Evolutionary conservation across 2,797 vertebrate genomes (phyloP).

Genomic region (Pitangus sulphuratus): DNA sequence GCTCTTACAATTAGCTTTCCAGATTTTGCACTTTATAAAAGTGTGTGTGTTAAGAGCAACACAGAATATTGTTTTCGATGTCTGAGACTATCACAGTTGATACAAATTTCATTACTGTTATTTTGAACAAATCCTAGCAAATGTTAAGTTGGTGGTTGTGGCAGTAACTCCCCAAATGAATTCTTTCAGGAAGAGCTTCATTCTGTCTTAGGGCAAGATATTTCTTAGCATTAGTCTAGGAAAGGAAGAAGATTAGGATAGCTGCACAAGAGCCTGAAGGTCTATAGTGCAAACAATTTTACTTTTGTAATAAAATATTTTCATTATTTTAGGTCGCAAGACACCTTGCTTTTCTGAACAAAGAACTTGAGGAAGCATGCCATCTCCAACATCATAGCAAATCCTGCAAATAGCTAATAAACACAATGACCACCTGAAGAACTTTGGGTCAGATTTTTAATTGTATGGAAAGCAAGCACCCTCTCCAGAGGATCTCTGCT

Average conservation of each 20-base stretch:
- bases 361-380: conserved; percentile 75
- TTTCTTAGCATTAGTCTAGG: neutral
- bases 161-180: neutral
- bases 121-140: conserved; percentile 30
- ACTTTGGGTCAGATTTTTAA: neutral
- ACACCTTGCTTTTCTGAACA: conserved; percentile 89
- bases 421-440: neutral
- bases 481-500: neutral
- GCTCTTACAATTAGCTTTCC: neutral
- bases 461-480: neutral
- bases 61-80: neutral
- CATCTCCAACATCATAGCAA: neutral
- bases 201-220: neutral
- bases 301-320: neutral
- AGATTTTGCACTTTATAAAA: neutral
- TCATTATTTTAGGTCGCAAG: conserved; percentile 83
- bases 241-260: neutral
- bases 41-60: neutral
- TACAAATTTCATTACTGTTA: neutral
- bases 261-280: neutral
- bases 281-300: neutral
- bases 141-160: neutral
- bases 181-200: neutral
- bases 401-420: neutral
- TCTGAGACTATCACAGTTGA: neutral